Evolutionary conservation across 2,888 invertebrate species (phyloP).

Genomic region (Tipula confusa): DNA sequence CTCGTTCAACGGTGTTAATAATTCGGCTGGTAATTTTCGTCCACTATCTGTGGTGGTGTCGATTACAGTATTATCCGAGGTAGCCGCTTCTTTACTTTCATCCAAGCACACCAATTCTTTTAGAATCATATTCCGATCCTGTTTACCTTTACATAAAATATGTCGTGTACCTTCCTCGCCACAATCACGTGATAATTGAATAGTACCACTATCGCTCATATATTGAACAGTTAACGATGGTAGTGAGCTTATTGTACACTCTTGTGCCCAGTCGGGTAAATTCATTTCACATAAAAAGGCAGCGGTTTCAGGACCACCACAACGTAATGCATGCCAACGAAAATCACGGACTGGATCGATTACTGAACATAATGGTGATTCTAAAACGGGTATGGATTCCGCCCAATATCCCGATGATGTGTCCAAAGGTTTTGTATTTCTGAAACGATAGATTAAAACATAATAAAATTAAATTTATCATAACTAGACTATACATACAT

Average conservation of each 20-base stretch:
- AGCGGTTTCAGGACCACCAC: constrained; percentile 72
- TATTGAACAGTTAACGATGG: constrained; percentile 71
- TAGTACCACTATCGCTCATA: constrained; percentile 70
- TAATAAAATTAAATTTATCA: background rate
- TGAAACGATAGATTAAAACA: too few relatives aligned
- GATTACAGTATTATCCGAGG: background rate
- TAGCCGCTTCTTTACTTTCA: constrained; percentile 47
- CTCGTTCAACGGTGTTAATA: background rate
- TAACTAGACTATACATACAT: background rate
- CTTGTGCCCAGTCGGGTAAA: constrained; percentile 74
- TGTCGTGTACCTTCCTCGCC: constrained; percentile 68
- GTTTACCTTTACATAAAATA: constrained; percentile 69
- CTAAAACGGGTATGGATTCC: constrained; percentile 59
- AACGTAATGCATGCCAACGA: constrained; percentile 70
- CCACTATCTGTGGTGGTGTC: background rate
- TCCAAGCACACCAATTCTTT: constrained; percentile 35
- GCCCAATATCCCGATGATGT: constrained; percentile 65
- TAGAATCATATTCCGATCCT: constrained; percentile 40
- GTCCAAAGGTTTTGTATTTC: constrained; percentile 48
- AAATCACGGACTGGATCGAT: constrained; percentile 72
- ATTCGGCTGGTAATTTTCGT: background rate
- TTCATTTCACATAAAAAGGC: constrained; percentile 77
- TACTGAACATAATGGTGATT: constrained; percentile 65
- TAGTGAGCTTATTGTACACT: constrained; percentile 66
- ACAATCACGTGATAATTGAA: constrained; percentile 71